A percentile compares a stretch with the other conserved stretches of the same genome.
Conservation (phyloP, 1,140 invertebrate genomes). For the Trypoxylus dichotomus region DNA sequence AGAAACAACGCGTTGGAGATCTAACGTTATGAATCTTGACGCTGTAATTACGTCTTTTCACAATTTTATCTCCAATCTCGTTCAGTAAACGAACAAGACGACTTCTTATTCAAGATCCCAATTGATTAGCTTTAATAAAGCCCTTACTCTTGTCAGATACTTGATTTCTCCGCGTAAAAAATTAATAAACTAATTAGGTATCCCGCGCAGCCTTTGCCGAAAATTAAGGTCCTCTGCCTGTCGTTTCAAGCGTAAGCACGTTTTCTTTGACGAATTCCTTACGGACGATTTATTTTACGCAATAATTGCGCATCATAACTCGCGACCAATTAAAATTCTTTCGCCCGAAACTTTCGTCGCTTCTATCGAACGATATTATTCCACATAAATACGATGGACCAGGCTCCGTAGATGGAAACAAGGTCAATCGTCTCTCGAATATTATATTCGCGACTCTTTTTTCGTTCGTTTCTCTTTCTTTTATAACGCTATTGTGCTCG, state of each 20-base stretch:
- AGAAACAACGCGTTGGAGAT: too few relatives aligned
- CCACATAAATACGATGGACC: neutral
- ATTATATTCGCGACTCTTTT: neutral
- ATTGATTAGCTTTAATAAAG: neutral
- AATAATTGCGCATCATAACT: neutral
- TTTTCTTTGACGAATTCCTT: neutral
- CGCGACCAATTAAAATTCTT: constrained; percentile 2
- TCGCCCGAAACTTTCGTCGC: neutral
- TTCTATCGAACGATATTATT: neutral
- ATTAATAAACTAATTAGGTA: neutral
- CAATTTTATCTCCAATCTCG: neutral
- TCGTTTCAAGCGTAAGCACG: neutral
- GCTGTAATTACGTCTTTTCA: neutral
- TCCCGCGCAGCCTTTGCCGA: neutral
- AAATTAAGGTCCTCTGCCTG: neutral
- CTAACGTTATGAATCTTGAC: neutral
- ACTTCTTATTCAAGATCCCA: neutral
- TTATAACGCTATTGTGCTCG: neutral
- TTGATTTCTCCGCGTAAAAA: neutral
- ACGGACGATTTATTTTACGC: neutral
- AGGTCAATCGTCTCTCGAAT: neutral
- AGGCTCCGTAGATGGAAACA: neutral
- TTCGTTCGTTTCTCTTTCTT: neutral
- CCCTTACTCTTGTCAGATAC: neutral
- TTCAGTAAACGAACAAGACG: neutral